A percentile compares a stretch with the other conserved stretches of the same genome.
Conservation (phyloP, 2,797 vertebrate genomes). For the Cryptoblepharus egeriae region DNA sequence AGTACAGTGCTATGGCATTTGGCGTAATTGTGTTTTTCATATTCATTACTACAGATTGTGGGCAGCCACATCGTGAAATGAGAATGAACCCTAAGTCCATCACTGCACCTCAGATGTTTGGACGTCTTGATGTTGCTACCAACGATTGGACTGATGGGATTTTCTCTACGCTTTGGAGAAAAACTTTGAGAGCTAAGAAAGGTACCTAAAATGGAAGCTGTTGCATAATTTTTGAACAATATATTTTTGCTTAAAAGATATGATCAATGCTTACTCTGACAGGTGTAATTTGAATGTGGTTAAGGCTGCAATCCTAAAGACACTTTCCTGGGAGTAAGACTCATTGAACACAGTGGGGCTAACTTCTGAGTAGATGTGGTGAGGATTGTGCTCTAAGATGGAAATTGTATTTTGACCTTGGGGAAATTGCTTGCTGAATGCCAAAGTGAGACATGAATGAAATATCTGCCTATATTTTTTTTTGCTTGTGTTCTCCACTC, state of each 20-base stretch:
- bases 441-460: not conserved
- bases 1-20: not conserved
- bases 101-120: conserved; percentile 97
- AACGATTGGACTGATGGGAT: conserved; percentile 99
- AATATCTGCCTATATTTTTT: not conserved
- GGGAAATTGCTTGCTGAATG: not conserved
- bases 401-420: not conserved
- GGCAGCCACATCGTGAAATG: conserved; percentile 94
- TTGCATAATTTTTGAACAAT: not conserved
- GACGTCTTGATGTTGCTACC: conserved; percentile 92
- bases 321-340: no score
- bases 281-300: not conserved
- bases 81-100: conserved; percentile 99
- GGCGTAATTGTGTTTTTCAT: not conserved
- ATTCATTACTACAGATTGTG: conserved; percentile 81
- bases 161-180: conserved; percentile 97
- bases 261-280: no score
- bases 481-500: not conserved
- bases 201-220: conserved; percentile 66
- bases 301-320: no score
- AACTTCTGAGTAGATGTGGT: no score
- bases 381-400: no score
- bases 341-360: no score
- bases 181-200: conserved; percentile 94
- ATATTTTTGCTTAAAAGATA: no score